Conservation (phyloP, 1,140 invertebrate genomes). For the Berghia stephanieae region DNA sequence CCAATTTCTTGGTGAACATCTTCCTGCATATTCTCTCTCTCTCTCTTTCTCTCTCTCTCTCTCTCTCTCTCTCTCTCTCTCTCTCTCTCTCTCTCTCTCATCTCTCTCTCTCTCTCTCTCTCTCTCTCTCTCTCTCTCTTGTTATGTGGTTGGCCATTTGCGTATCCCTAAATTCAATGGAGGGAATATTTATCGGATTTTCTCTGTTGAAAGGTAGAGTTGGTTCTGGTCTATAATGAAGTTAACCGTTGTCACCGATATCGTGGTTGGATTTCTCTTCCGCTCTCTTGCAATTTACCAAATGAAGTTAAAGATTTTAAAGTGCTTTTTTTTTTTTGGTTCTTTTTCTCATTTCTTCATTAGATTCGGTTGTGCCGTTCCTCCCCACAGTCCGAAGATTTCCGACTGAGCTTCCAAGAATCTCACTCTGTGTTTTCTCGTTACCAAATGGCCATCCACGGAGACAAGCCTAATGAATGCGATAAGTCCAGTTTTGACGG, state of each 20-base stretch:
- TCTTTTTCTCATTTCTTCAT: neutral
- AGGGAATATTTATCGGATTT: no score
- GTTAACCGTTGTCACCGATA: no score
- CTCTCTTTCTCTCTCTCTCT: slow-evolving; percentile 25
- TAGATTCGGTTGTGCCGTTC: slow-evolving; percentile 51
- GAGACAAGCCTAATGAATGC: slow-evolving; percentile 79
- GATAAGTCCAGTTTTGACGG: slow-evolving; percentile 76
- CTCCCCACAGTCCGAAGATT: slow-evolving; percentile 39
- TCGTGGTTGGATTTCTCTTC: neutral
- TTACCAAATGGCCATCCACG: slow-evolving; percentile 88
- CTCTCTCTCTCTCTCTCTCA: no score
- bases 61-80: no score
- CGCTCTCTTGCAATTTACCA: neutral
- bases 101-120: no score
- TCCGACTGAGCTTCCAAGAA: slow-evolving; percentile 65
- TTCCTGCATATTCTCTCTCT: no score
- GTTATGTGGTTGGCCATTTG: no score
- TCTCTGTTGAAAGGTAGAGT: no score
- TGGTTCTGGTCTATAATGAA: no score
- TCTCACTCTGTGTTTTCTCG: slow-evolving; percentile 81
- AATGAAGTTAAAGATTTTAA: neutral
- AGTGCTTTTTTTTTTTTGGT: neutral
- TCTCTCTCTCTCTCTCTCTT: no score
- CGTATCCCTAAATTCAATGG: no score
- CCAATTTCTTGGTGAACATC: no score